Evolutionary conservation across 2,888 invertebrate species (phyloP).

Genomic region (Himalopsyche kuldschensis): DNA sequence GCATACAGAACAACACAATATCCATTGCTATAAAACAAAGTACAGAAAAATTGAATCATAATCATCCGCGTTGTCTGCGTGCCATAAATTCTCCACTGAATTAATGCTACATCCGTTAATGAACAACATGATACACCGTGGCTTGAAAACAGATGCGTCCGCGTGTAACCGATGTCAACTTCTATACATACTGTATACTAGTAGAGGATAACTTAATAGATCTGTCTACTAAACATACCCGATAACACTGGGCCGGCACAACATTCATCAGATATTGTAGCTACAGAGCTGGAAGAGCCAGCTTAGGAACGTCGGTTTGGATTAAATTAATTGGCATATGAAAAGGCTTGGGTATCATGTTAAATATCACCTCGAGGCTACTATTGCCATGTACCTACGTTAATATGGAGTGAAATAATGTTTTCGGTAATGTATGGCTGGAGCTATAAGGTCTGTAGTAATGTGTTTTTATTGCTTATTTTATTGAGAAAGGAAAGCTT

Average conservation of each 20-base stretch:
- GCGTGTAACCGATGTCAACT: background rate
- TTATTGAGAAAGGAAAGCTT: background rate
- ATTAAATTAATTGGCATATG: background rate
- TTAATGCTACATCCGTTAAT: background rate
- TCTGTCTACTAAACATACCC: background rate
- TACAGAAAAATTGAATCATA: too few relatives aligned
- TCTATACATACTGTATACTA: background rate
- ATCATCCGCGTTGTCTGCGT: background rate
- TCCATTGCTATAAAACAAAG: too few relatives aligned
- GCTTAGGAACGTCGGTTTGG: background rate
- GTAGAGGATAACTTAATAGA: background rate
- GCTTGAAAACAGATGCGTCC: background rate
- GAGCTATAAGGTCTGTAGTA: background rate
- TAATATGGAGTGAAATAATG: background rate
- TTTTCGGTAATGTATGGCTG: background rate
- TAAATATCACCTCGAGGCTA: background rate
- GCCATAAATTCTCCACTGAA: background rate
- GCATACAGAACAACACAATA: too few relatives aligned
- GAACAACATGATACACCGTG: background rate
- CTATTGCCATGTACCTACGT: background rate
- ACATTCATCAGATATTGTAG: background rate
- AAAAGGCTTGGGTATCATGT: background rate
- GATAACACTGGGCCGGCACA: background rate
- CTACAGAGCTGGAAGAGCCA: background rate
- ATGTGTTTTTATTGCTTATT: background rate